Conservation (phyloP, 2,113 vertebrate species). For the Ceyx melanurus region DNA sequence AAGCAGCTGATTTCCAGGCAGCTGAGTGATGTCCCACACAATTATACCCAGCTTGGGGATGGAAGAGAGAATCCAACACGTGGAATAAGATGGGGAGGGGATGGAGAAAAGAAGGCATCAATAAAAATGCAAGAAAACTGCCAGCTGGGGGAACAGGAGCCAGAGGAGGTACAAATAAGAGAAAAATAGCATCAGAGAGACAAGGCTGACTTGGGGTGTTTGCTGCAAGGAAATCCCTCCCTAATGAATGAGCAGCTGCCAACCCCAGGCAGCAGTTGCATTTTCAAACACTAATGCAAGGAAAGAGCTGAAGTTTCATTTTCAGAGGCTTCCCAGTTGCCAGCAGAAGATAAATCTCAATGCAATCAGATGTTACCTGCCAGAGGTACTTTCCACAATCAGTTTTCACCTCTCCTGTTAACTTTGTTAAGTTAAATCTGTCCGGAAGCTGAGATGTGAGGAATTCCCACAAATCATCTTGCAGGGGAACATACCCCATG, state of each 20-base stretch:
- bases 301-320: background rate
- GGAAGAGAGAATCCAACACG: constrained; percentile 19
- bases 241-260: background rate
- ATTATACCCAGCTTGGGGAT: constrained; percentile 29
- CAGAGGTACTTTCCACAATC: background rate
- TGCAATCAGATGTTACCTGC: background rate
- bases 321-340: background rate
- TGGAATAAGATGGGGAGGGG: background rate
- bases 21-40: background rate
- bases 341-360: background rate
- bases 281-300: background rate
- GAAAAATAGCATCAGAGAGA: background rate
- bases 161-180: background rate
- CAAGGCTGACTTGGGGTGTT: background rate
- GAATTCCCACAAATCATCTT: background rate
- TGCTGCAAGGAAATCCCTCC: background rate
- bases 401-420: background rate
- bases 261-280: background rate
- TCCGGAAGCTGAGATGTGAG: background rate
- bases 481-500: accelerated
- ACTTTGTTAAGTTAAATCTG: background rate
- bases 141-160: background rate
- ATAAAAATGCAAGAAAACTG: background rate
- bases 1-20: constrained; percentile 50
- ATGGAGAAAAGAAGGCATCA: background rate